phyloP scores from a whole-genome alignment of 2,113 vertebrate species.

The Apus apus region DNA sequence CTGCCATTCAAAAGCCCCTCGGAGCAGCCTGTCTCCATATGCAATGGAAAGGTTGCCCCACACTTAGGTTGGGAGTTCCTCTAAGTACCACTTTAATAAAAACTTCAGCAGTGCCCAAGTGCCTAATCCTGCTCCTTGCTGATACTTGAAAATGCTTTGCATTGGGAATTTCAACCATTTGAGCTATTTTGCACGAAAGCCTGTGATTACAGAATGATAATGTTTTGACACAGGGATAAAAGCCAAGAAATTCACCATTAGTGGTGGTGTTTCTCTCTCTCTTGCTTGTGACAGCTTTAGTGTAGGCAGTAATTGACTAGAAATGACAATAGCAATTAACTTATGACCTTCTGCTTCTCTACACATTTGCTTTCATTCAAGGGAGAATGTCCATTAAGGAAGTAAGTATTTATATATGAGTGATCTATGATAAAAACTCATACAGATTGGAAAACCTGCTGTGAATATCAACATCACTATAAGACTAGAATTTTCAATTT shows the following conservation, averaged over 20 bases:
- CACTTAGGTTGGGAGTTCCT: background rate
- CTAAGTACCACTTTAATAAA: background rate
- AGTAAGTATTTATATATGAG: slow-evolving; percentile 1
- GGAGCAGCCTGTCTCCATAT: fast-evolving
- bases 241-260: background rate
- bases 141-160: background rate
- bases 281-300: background rate
- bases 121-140: background rate
- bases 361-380: background rate
- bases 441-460: background rate
- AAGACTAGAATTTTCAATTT: background rate
- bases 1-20: background rate
- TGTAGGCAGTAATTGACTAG: slow-evolving; percentile 13
- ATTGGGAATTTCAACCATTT: background rate
- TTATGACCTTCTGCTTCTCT: background rate
- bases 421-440: background rate
- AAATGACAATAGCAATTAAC: slow-evolving; percentile 5
- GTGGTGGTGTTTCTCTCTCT: background rate
- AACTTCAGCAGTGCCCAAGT: background rate
- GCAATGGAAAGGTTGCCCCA: background rate
- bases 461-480: background rate
- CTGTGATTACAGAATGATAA: background rate
- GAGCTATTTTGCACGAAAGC: background rate
- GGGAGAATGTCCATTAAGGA: background rate
- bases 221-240: slow-evolving; percentile 37